Evolutionary conservation across 1,140 invertebrate species (phyloP).

Genomic region (Nephila pilipes): DNA sequence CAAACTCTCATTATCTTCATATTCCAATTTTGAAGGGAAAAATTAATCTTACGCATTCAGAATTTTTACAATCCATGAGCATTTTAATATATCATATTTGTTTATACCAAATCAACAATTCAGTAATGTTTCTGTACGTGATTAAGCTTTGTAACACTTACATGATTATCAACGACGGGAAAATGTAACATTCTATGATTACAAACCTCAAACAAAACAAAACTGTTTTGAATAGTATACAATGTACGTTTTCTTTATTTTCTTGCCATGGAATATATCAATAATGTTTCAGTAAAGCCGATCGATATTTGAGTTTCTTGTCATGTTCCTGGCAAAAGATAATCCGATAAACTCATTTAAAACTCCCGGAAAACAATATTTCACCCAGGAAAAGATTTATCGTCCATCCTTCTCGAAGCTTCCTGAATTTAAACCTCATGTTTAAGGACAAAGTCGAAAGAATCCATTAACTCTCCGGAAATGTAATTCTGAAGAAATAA

Average conservation of each 20-base stretch:
- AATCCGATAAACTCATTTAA: conserved; percentile 49
- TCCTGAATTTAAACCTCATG: conserved; percentile 16
- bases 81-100: no score
- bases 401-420: conserved; percentile 6
- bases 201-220: not conserved
- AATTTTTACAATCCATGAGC: no score
- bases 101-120: no score
- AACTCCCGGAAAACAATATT: not conserved
- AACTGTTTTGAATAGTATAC: not conserved
- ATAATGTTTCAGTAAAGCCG: not conserved
- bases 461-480: conserved; percentile 53
- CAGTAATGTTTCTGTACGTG: no score
- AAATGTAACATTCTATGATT: not conserved
- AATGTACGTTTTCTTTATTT: not conserved
- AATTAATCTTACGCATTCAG: no score
- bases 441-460: conserved; percentile 22
- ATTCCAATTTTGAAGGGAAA: no score
- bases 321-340: not conserved
- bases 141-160: no score
- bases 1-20: no score
- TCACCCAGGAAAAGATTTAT: not conserved
- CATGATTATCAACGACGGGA: no score
- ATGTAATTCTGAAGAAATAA: conserved; percentile 40
- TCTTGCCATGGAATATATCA: not conserved
- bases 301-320: not conserved